Evolutionary conservation across 2,113 vertebrate genomes (phyloP).

Genomic region (Harpagus bidentatus): DNA sequence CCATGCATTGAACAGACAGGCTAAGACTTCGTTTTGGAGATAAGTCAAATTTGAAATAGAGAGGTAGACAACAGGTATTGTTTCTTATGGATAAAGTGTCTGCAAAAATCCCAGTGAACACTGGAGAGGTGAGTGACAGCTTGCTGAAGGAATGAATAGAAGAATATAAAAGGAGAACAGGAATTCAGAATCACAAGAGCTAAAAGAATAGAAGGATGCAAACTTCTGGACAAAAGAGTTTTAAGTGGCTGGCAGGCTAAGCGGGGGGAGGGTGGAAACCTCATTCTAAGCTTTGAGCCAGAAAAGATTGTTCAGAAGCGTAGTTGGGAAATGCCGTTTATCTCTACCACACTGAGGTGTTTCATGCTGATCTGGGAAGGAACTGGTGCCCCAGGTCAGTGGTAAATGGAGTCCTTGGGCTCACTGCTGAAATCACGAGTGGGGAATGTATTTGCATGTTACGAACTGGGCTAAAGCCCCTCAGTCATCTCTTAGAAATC

Average conservation of each 20-base stretch:
- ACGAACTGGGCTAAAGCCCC: background rate
- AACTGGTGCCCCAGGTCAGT: background rate
- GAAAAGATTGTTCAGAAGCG: background rate
- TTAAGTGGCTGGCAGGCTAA: background rate
- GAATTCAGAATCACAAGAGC: background rate
- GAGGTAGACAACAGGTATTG: fast-evolving
- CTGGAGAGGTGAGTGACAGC: background rate
- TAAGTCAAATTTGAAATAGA: background rate
- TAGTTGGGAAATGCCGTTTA: background rate
- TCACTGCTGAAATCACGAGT: background rate
- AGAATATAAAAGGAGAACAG: background rate
- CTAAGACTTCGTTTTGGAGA: background rate
- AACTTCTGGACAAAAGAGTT: background rate
- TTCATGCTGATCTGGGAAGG: background rate
- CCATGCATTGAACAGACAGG: background rate
- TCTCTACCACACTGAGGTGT: background rate
- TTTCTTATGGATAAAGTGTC: background rate
- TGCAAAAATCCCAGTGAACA: background rate
- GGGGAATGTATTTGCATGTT: background rate
- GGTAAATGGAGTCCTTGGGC: background rate
- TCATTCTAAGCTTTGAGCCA: background rate
- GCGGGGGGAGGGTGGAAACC: background rate
- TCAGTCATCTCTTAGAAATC: background rate
- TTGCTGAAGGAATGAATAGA: background rate
- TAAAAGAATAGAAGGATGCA: background rate